Base-by-base conservation (phyloP, 2,113 vertebrate genomes). In the Protobothrops flavoviridis region DNA sequence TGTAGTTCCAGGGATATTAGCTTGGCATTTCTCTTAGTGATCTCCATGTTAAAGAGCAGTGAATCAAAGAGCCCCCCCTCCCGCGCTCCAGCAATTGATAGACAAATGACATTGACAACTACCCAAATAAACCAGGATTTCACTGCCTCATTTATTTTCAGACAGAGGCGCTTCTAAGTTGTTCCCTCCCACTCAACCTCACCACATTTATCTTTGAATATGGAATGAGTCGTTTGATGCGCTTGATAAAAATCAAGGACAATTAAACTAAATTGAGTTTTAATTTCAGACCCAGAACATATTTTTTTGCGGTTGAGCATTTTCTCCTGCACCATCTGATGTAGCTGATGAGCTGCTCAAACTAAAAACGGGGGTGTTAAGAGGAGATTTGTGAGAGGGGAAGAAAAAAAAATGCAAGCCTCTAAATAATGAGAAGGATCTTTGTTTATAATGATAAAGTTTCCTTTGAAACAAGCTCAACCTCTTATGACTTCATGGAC, bases 261-360 rank as follows among this genome's bases (percentile, higher is more conserved):
- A 97, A 97, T 98, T 97, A 97, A 96, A 97, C 95, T 94, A 97
- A 97, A 98, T 96, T 97, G 97, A 97, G 98, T 96, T 97, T 98
- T 98, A 97, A 97, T 97, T 97, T 97, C 95, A 97, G 96, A 96
- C 94, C 94, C 94, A 96, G 96, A 95, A 95, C 95, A 93, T 95
- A 93, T n/a, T 92, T 97, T 92, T 97, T 96, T 97, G 96, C 0
- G 12, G 91, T 94, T 92, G 87, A 97, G 96, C 95, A 95, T 96
- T 96, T 96, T 96, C 97, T 97, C 96, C 96, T 94, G 95, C 96
- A 95, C 48, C 93, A 95, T 96, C 95, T 97, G 94, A 97, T 97
- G 97, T 98, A 94, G 94, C 96, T 96, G 95, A 97, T 95, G 95
- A 95, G 94, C 93, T 96, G 91, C 48, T n/a, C 43, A 64, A 90